phyloP scores from a whole-genome alignment of 2,113 vertebrate species.

The Maccullochella peelii region DNA sequence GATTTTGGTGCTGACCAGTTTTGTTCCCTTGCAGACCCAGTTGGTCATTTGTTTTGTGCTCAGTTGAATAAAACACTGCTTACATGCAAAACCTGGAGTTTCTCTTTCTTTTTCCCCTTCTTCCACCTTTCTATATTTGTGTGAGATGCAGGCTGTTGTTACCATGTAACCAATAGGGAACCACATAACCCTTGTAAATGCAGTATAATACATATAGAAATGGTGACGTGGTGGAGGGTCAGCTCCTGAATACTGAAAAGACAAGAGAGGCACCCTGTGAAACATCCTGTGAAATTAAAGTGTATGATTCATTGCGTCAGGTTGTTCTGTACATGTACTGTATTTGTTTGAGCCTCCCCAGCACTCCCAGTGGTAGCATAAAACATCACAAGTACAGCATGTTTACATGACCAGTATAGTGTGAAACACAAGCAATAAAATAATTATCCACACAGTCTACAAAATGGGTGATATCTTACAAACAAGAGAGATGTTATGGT shows the following conservation, averaged over 20 bases:
- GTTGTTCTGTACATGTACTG: too few species aligned
- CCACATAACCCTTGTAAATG: background rate
- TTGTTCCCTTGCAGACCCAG: background rate
- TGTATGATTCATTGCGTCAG: background rate
- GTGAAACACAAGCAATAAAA: background rate
- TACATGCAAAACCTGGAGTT: background rate
- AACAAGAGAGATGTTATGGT: background rate
- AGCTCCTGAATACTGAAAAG: background rate
- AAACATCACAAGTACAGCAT: background rate
- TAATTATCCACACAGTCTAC: background rate
- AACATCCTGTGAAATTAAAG: background rate
- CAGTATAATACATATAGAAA: background rate
- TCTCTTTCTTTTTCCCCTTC: background rate
- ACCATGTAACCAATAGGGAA: background rate
- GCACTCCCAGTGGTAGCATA: conserved; percentile 1
- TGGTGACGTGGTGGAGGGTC: background rate
- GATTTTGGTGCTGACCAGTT: background rate
- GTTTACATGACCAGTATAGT: background rate
- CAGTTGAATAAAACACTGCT: background rate
- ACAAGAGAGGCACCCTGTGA: background rate
- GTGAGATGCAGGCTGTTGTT: background rate
- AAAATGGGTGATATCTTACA: background rate
- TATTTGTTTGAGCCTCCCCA: too few species aligned
- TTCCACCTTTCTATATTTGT: background rate
- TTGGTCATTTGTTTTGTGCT: background rate